These are phyloP conservation scores for Elaphurus davidianus DNA, from an alignment of 2,113 vertebrate species.

Conservation along the genomic window DNA sequence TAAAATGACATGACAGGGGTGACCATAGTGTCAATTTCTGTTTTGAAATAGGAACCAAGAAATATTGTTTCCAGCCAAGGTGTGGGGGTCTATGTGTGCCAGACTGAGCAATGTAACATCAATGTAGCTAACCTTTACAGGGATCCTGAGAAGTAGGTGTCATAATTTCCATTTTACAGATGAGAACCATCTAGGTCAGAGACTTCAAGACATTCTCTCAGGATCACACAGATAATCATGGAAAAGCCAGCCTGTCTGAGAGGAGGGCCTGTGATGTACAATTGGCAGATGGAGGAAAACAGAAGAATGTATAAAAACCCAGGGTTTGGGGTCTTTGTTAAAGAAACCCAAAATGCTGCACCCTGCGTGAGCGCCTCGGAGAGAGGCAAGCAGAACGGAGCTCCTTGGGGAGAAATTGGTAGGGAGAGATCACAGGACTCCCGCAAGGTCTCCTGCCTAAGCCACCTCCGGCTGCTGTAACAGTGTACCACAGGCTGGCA, in stretches of 20 bases:
- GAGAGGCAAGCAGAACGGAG: not conserved
- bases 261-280: not conserved
- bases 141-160: not conserved
- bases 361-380: rapidly evolving
- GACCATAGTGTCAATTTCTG: not conserved
- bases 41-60: not conserved
- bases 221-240: not conserved
- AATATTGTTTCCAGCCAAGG: not conserved
- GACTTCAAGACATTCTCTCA: not conserved
- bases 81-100: not conserved
- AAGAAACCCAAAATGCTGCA: not conserved
- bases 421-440: rapidly evolving
- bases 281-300: not conserved
- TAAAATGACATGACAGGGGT: not conserved
- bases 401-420: not conserved
- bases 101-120: not conserved
- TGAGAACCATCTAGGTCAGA: not conserved
- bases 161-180: not conserved
- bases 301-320: not conserved
- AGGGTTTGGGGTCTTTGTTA: not conserved
- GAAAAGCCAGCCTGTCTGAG: not conserved
- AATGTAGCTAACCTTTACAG: not conserved
- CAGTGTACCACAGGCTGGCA: no score
- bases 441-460: not conserved
- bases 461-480: not conserved